Base-by-base conservation (phyloP, 2,797 vertebrate species). In the Channa striata region DNA sequence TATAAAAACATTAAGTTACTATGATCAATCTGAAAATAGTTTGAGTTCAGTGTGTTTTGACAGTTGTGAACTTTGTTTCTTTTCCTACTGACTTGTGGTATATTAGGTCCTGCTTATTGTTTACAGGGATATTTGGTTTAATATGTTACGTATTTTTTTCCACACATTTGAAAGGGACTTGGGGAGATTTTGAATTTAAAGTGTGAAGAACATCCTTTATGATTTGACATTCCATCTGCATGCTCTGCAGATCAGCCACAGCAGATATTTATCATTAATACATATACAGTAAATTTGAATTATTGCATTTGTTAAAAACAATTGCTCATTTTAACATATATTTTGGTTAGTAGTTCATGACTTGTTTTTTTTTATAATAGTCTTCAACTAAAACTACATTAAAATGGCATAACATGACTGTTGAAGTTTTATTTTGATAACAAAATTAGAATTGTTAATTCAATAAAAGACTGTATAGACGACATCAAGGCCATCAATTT, bases 151-250 rank as follows among this genome's bases (percentile, higher is more conserved):
- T 21, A 2, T 49, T 33, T 60, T 19, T 51, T 49, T 11, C 13
- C 16, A 42, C 3, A 23, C 20, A 2, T 46, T 1, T 1, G 8
- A 58, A 33, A 21, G 33, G 43, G 8, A 39, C 19, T 13, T 1
- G 8, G 11, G 17, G 10, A 17, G 6, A 33, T 53, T 20, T 11
- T 37, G 30, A 30, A 30, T 30, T 30, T 4, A 30, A 30, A 30
- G 25, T 30, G 25, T 30, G 6, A 23, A 63, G 11, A 6, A n/a
- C 54, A 65, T 50, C 34, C 16, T 48, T 0, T n/a, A 6, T 19
- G 1, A 36, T 19, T 66, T 69, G 14, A 70, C 73, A 74, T 80
- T 83, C 65, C 72, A 56, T 23, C 23, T 21, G 17, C 49, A 6
- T 53, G 25, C 14, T 53, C 33, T 36, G 47, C 19, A 48, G 30